Base-by-base conservation (phyloP, 2,888 invertebrate species). In the Tricholauxania praeusta region DNA sequence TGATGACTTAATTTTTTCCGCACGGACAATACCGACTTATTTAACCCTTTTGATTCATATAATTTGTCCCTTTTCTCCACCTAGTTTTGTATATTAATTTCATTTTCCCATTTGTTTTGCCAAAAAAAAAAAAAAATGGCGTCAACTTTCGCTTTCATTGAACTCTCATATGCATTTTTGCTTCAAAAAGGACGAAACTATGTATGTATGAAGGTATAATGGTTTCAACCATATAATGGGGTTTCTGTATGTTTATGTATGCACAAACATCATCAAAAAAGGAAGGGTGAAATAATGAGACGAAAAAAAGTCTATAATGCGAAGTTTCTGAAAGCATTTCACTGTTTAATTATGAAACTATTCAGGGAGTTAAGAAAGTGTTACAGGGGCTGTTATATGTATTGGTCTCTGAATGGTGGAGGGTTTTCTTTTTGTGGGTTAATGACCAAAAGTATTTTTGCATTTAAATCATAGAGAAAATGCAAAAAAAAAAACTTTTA, bases 261-360 rank as follows among this genome's bases (percentile, higher is more conserved):
- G 28, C 28, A 57, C 19, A 12, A 12, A 57, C 5, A 57, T 57
- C 28, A n/a, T 17, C 22, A 22, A 12, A 12, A n/a, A 57, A 12
- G 19, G 28, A 57, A 57, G n/a, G 19, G 28, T 22, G 14, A 28
- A 19, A n/a, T 57, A 28, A 28, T 57, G n/a, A 64, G n/a, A 49
- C 22, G 51, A 14, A 48, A 64, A n/a, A n/a, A 39, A 48, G 48
- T 47, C 10, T 14, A 47, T 17, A 19, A 60, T 19, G 12, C 69
- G 39, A 62, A 63, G 39, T 63, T 62, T 47, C 53, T 63, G 52
- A 70, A 70, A 70, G 70, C 70, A 70, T 70, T 70, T 70, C 70
- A 19, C 22, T 70, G 70, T 70, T 69, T 69, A 62, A 62, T 69
- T 69, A 67, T 55, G 55, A 47, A 57, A 53, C 19, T 67, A n/a